phyloP scores from a whole-genome alignment of 1,140 invertebrate species.

The Trialeurodes vaporariorum region DNA sequence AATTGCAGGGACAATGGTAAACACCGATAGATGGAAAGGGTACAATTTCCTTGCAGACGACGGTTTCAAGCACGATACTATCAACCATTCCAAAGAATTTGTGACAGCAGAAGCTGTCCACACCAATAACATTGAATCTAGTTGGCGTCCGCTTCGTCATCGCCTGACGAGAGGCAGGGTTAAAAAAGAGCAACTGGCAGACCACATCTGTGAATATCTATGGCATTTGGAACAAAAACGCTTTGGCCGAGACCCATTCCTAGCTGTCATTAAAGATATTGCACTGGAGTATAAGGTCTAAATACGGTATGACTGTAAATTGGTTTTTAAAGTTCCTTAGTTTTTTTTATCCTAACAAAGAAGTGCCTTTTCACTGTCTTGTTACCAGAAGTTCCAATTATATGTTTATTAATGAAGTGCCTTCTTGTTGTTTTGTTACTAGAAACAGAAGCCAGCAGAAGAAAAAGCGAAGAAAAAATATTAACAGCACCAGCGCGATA shows the following conservation, averaged over 20 bases:
- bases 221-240: neutral
- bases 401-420: too few relatives aligned
- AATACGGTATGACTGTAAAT: too few relatives aligned
- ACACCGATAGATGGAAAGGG: neutral
- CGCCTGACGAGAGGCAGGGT: neutral
- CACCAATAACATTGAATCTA: neutral
- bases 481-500: too few relatives aligned
- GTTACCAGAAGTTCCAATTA: too few relatives aligned
- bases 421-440: too few relatives aligned
- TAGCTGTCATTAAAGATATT: neutral
- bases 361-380: too few relatives aligned
- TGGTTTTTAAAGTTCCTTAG: too few relatives aligned
- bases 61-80: neutral
- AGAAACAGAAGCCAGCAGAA: too few relatives aligned
- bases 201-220: slow-evolving; percentile 6
- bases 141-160: neutral
- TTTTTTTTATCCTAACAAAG: too few relatives aligned
- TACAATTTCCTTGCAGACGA: slow-evolving; percentile 2
- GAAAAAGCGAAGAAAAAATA: too few relatives aligned
- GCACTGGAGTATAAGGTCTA: too few relatives aligned
- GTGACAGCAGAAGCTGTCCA: neutral
- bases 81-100: slow-evolving; percentile 3
- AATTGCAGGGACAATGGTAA: neutral
- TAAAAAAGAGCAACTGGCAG: slow-evolving; percentile 3
- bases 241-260: neutral